phyloP scores from a whole-genome alignment of 2,797 vertebrate genomes.

The Epinephelus coioides region DNA sequence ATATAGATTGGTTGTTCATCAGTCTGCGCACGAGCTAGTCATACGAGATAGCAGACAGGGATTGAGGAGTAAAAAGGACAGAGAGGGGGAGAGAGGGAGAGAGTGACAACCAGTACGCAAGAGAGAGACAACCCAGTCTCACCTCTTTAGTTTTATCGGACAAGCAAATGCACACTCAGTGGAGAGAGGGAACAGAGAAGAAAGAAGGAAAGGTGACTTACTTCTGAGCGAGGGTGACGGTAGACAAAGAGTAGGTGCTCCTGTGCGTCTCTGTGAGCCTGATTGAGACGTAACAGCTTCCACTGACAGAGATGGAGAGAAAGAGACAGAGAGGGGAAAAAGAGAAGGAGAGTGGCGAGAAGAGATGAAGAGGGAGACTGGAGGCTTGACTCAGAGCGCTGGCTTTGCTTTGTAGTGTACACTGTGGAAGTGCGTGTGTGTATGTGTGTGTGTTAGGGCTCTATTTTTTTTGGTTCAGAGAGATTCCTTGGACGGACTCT shows the following conservation, averaged over 20 bases:
- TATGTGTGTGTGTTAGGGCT: conserved; percentile 31
- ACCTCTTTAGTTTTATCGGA: conserved; percentile 64
- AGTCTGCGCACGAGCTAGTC: conserved; percentile 69
- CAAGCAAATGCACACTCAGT: conserved; percentile 44
- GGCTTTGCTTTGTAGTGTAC: conserved; percentile 64
- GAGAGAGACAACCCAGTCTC: conserved; percentile 49
- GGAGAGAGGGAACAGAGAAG: conserved; percentile 19
- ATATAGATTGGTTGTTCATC: conserved; percentile 69
- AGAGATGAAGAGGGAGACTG: conserved; percentile 54
- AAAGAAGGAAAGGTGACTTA: conserved; percentile 59
- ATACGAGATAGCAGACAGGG: conserved; percentile 67
- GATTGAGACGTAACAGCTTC: conserved; percentile 68
- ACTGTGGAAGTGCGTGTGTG: conserved; percentile 33
- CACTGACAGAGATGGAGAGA: conserved; percentile 58
- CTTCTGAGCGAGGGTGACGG: conserved; percentile 52
- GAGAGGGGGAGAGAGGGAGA: conserved; percentile 13
- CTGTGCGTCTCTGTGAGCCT: conserved; percentile 55
- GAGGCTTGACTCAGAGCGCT: conserved; percentile 60
- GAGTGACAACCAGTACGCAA: conserved; percentile 7
- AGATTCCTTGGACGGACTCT: conserved; percentile 56
- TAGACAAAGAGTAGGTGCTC: conserved; percentile 55
- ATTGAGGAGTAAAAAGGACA: conserved; percentile 50
- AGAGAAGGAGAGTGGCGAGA: conserved; percentile 41
- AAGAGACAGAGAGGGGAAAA: conserved; percentile 25
- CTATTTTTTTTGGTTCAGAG: conserved; percentile 28